Evolutionary conservation across 2,113 vertebrate species (phyloP), one percentile per base, ranked within the genome.

Genomic region (Siniperca chuatsi): DNA sequence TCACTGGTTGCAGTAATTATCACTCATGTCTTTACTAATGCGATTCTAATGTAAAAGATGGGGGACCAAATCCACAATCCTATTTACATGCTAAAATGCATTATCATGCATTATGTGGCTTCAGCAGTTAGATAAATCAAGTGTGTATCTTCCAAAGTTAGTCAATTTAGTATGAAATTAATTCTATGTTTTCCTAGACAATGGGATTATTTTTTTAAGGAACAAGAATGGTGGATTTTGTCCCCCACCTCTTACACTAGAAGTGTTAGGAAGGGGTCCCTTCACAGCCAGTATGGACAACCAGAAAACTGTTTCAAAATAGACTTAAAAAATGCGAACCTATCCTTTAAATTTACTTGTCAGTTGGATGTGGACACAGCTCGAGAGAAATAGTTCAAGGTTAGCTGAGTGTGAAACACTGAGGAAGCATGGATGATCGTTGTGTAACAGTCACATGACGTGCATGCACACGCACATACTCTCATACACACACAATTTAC

Each of bases 391-490:
- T 21, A 66, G 61, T 71, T 55, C 23, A 52, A 69, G 71, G 50
- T 83, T 35, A 44, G 61, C 66, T 4, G 15, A 80, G 71, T 72
- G 65, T 15, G 52, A 78, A 52, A 80, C 54, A 78, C 70, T 75
- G 65, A 82, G 33, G 55, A 62, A 33, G 70, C 81, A 58, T 48
- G 13, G 29, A 69, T 74, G 79, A 61, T 69, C 2, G 35, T 61
- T 83, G 75, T 44, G 13, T 46, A 76, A 74, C 77, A 69, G 68
- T 81, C 62, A 84, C 69, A 69, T 77, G 78, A 78, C 83, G 83
- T 83, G 57, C 85, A 90, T 87, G 88, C 88, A 93, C 85, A 65
- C 71, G 44, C 67, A 16, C 77, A 64, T 50, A 25, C 67, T 65
- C 67, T 62, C 55, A 66, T 46, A 88, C 79, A 84, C 78, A 81